These are phyloP conservation scores for Diarsia dahlii DNA, from an alignment of 2,888 invertebrate genomes.

Conservation along the genomic window DNA sequence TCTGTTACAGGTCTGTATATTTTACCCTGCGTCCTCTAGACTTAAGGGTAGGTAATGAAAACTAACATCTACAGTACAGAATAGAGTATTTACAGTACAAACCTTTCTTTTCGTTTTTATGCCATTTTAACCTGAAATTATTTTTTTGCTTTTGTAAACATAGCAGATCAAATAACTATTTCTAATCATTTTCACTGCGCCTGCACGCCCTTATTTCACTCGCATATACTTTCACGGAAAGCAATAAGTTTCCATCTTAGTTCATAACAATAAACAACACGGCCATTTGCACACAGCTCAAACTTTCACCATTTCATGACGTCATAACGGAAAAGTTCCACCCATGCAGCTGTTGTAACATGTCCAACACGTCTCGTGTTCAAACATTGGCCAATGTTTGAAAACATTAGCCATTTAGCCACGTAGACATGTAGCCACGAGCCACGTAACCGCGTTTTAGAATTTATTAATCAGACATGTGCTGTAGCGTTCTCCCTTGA, in stretches of 20 bases:
- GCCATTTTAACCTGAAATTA: no score
- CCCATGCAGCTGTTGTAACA: constrained; percentile 26
- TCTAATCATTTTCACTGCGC: neutral
- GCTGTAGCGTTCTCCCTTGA: neutral
- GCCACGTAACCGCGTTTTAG: constrained; percentile 6
- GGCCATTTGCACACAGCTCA: constrained; percentile 2
- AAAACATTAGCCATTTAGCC: constrained; percentile 11
- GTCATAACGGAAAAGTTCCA: constrained; percentile 31
- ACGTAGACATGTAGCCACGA: constrained; percentile 1
- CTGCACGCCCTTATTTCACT: neutral
- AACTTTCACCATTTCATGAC: constrained; percentile 39
- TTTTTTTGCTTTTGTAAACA: no score
- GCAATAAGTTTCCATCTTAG: neutral
- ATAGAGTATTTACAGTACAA: no score
- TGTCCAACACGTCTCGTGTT: constrained; percentile 32
- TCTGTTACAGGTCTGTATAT: no score
- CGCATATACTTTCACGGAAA: neutral
- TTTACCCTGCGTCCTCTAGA: no score
- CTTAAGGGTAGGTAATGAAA: no score
- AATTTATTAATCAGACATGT: constrained; percentile 25
- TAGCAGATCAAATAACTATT: no score
- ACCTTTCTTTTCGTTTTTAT: no score
- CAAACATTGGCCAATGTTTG: constrained; percentile 20
- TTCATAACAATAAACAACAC: constrained; percentile 17
- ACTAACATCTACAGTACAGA: no score